Evolutionary conservation across 35 echinoderm and acorn worm species (phyloP).

Genomic region (Heliocidaris tuberculata): DNA sequence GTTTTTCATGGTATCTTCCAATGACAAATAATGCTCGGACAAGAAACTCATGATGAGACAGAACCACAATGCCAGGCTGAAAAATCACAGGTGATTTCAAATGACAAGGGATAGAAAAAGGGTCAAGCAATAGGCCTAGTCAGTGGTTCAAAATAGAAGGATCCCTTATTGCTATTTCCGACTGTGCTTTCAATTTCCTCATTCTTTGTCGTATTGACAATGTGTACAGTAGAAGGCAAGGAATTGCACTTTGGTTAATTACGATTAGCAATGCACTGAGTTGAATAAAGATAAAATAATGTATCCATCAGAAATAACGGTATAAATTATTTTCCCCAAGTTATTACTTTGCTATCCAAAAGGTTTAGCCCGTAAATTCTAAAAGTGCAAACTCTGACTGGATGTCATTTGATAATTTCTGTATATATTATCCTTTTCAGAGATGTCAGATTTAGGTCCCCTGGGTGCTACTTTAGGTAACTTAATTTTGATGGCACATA

Average conservation of each 20-base stretch:
- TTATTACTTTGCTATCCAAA: too few relatives aligned
- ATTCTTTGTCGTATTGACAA: neutral
- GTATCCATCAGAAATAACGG: too few relatives aligned
- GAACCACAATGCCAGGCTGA: neutral
- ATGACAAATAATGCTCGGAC: conserved; percentile 8
- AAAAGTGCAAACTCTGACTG: too few relatives aligned
- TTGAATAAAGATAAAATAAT: too few relatives aligned
- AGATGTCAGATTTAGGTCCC: too few relatives aligned
- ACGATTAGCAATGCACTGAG: too few relatives aligned
- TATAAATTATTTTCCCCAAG: too few relatives aligned
- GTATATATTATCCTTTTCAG: too few relatives aligned
- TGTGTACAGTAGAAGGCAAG: neutral
- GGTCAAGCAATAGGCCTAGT: neutral
- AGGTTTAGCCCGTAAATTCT: too few relatives aligned
- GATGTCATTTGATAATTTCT: too few relatives aligned
- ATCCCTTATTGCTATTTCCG: conserved; percentile 23
- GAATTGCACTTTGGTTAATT: neutral
- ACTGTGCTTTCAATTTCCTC: neutral
- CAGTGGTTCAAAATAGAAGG: conserved; percentile 18
- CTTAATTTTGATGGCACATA: too few relatives aligned
- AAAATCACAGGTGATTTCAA: neutral
- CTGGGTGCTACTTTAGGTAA: too few relatives aligned
- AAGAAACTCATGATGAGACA: neutral
- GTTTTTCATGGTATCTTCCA: neutral
- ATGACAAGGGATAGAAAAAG: neutral